Evolutionary conservation across 2,113 vertebrate species (phyloP).

Genomic region (Myanophis thanlyinensis): DNA sequence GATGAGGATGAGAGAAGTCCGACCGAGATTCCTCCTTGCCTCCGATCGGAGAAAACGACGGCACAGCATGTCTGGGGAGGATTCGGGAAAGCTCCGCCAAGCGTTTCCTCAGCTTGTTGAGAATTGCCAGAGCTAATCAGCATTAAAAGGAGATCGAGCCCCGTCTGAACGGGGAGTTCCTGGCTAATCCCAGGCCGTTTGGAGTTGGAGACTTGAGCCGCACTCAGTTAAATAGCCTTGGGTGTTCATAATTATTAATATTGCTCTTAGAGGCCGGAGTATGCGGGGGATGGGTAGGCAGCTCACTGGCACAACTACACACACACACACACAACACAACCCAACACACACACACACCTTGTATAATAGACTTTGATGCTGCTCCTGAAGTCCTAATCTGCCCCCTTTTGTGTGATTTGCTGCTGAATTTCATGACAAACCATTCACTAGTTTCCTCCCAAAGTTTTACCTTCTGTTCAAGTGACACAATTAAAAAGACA

Average conservation of each 20-base stretch:
- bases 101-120: background rate
- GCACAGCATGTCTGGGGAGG: background rate
- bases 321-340: accelerated
- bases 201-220: background rate
- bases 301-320: background rate
- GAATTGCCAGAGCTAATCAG: background rate
- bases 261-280: background rate
- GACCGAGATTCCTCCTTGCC: background rate
- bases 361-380: background rate
- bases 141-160: background rate
- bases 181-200: background rate
- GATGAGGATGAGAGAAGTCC: background rate
- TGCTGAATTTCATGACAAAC: background rate
- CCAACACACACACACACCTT: accelerated
- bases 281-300: background rate
- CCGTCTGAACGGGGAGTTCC: background rate
- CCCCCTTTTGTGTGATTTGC: background rate
- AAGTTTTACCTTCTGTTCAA: background rate
- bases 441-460: background rate
- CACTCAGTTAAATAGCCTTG: background rate
- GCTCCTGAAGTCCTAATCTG: background rate
- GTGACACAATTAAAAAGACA: background rate
- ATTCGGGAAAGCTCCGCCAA: background rate
- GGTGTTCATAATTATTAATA: too few relatives aligned
- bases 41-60: background rate